Evolutionary conservation across 2,113 vertebrate genomes (phyloP).

Genomic region (Rutilus rutilus): DNA sequence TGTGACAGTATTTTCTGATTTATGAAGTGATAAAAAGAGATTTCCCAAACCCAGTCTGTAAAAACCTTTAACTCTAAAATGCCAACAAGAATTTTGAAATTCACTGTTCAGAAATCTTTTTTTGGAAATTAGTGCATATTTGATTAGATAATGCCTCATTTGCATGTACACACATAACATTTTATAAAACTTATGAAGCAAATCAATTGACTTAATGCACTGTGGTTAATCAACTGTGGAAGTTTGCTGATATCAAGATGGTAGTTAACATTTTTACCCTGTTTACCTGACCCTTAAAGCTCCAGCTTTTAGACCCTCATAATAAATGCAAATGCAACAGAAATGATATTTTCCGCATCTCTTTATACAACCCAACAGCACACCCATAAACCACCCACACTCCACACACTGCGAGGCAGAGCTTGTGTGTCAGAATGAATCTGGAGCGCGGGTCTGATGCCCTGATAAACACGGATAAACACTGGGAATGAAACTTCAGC

Average conservation of each 20-base stretch:
- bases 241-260: background rate
- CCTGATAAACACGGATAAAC: background rate
- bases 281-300: background rate
- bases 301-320: no score
- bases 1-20: background rate
- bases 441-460: background rate
- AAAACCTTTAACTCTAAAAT: background rate
- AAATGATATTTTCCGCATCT: background rate
- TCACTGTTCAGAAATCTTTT: background rate
- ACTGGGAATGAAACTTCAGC: background rate
- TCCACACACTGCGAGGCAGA: background rate
- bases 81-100: background rate
- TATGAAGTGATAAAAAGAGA: background rate
- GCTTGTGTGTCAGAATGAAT: conserved; percentile 7
- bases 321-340: no score
- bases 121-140: background rate
- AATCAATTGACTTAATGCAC: background rate
- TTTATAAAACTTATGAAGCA: background rate
- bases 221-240: background rate
- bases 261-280: background rate
- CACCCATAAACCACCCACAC: background rate
- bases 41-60: background rate
- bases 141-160: background rate
- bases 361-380: background rate
- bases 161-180: background rate